phyloP scores from a whole-genome alignment of 2,113 vertebrate genomes.

The Sinocyclocheilus rhinocerous region DNA sequence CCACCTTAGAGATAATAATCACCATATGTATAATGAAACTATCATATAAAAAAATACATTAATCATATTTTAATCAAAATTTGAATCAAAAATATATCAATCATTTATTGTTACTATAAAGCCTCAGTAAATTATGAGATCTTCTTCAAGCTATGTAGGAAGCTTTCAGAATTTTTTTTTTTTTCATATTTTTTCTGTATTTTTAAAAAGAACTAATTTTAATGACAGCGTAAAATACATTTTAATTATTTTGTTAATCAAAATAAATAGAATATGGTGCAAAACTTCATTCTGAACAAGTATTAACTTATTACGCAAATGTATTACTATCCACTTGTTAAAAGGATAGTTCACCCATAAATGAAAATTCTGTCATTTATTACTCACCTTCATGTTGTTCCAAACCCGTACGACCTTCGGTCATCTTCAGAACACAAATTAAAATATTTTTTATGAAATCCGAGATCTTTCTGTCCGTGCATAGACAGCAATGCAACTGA shows the following conservation, averaged over 20 bases:
- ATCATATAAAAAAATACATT: neutral
- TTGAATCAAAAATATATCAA: neutral
- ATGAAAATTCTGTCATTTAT: too few species aligned
- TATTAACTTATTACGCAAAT: neutral
- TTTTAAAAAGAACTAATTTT: neutral
- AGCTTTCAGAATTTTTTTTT: neutral
- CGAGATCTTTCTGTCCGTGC: too few species aligned
- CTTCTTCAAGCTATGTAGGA: neutral
- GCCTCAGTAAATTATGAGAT: neutral
- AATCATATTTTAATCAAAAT: neutral
- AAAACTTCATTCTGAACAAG: neutral
- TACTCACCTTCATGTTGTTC: too few species aligned
- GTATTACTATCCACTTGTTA: neutral
- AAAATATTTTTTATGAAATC: too few species aligned
- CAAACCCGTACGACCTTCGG: too few species aligned
- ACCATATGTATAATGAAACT: neutral
- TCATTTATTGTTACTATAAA: neutral
- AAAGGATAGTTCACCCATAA: too few species aligned
- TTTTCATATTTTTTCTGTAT: neutral
- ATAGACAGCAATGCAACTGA: too few species aligned
- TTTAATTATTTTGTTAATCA: neutral
- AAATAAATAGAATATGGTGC: neutral
- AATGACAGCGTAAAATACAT: neutral
- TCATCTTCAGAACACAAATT: too few species aligned
- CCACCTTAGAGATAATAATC: neutral